These are phyloP conservation scores for Calonectris borealis DNA, from an alignment of 2,113 vertebrate species.

Conservation along the genomic window DNA sequence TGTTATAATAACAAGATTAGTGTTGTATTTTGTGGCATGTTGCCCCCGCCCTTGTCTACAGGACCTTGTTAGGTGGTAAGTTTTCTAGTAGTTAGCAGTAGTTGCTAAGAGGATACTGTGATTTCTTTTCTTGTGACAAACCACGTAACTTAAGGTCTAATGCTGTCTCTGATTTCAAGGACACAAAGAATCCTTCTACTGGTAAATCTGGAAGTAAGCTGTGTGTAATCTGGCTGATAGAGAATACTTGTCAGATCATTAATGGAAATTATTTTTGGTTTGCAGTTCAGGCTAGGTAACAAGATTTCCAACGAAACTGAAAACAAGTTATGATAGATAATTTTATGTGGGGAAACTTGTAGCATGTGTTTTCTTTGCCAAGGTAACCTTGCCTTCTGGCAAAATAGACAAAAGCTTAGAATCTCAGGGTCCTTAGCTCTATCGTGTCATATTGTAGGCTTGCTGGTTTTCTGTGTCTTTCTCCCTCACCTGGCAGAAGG, in stretches of 20 bases:
- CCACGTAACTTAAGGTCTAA: neutral
- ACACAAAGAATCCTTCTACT: neutral
- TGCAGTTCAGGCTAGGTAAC: neutral
- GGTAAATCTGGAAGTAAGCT: neutral
- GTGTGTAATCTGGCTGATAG: neutral
- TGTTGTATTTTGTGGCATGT: neutral
- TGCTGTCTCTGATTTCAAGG: neutral
- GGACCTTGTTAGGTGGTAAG: neutral
- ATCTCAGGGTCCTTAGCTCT: neutral
- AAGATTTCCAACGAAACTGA: neutral
- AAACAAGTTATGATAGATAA: neutral
- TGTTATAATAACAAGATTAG: neutral
- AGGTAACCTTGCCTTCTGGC: neutral
- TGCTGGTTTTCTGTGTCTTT: neutral
- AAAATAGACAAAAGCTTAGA: neutral
- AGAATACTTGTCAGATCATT: neutral
- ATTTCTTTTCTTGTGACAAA: neutral
- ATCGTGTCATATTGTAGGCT: neutral
- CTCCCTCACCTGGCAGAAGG: neutral
- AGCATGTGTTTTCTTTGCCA: neutral
- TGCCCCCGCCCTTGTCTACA: rapidly evolving
- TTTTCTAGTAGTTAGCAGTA: neutral
- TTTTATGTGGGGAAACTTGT: neutral
- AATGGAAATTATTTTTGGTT: neutral
- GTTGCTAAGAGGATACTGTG: neutral